Conservation (phyloP, 2,888 invertebrate species). For the Heliconius aoede region DNA sequence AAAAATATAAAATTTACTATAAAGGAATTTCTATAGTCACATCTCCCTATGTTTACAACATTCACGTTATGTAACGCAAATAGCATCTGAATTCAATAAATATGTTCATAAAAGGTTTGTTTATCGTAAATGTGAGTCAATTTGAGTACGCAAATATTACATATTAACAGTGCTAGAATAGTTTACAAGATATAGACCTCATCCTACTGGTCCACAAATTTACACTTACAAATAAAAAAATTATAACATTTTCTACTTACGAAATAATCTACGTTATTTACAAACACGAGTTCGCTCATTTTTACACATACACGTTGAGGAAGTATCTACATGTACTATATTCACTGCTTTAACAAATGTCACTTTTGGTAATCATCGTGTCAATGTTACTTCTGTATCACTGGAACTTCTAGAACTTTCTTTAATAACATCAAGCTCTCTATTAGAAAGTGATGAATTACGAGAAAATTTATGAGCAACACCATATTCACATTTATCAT, state of each 20-base stretch:
- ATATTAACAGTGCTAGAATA: conserved; percentile 27
- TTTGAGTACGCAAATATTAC: conserved; percentile 20
- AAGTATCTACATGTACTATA: conserved; percentile 71
- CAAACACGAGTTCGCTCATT: conserved; percentile 55
- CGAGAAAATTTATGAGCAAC: conserved; percentile 75
- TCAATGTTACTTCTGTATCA: conserved; percentile 81
- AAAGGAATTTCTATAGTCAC: conserved; percentile 23
- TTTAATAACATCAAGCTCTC: conserved; percentile 81
- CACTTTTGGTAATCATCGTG: conserved; percentile 80
- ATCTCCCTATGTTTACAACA: conserved; percentile 7
- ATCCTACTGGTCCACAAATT: conserved; percentile 54
- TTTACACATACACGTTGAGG: conserved; percentile 61
- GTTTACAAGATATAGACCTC: conserved; percentile 50
- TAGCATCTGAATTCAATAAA: conserved; percentile 16
- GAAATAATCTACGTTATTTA: conserved; percentile 41
- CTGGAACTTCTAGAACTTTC: conserved; percentile 82
- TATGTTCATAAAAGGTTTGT: conserved; percentile 5
- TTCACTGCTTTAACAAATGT: conserved; percentile 76
- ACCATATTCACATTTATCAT: conserved; percentile 77
- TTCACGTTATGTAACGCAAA: conserved; percentile 27
- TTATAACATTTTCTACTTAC: conserved; percentile 33
- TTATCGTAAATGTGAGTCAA: conserved; percentile 19
- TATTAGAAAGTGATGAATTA: conserved; percentile 77
- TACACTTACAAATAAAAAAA: conserved; percentile 32
- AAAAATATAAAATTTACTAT: conserved; percentile 49